Evolutionary conservation across 2,888 invertebrate genomes (phyloP), one percentile per base, ranked within the genome.

Genomic region (Sphaeridia pumilis): DNA sequence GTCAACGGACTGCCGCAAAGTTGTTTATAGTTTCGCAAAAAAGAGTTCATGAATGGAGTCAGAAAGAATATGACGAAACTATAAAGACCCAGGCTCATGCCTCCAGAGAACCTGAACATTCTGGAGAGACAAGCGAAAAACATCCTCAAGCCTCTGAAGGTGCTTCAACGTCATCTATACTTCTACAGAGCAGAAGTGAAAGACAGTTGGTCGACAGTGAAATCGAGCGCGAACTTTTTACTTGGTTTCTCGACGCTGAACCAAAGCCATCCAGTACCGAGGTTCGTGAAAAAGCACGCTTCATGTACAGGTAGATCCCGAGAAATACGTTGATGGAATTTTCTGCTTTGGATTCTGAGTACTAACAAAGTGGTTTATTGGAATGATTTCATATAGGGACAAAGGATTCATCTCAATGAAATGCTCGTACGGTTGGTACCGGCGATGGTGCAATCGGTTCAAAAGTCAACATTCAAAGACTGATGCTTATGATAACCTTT

Each of bases 371-470:
- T n/a, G n/a, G n/a, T n/a, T n/a, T n/a, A n/a, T n/a, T n/a, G n/a
- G n/a, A n/a, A n/a, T n/a, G 12, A 44, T 44, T 24, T n/a, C n/a
- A n/a, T n/a, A 22, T 21, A 57, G 63, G 20, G 58, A 56, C 4
- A 65, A 60, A 45, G 68, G 68, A 2, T 58, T 65, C 49, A 34
- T 47, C 4, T 43, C 55, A 14, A 66, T 68, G 10, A 60, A 63
- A 45, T 68, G 68, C 52, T 67, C 67, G 1, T 62, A 67, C 42
- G 67, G 67, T 2, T 69, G 69, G 69, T 67, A 67, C 54, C 59
- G 65, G 26, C 55, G 67, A 24, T 69, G 67, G 67, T 55, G 64
- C 24, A 52, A 59, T 20, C 58, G 68, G 5, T 64, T 59, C 34
- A 31, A 53, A 10, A 17, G 34, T 3, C 20, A 42, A 24, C 35